Evolutionary conservation across 64 coral and sea anemone genomes (phyloP), one percentile per base, ranked within the genome.

Genomic region (Montipora capricornis): DNA sequence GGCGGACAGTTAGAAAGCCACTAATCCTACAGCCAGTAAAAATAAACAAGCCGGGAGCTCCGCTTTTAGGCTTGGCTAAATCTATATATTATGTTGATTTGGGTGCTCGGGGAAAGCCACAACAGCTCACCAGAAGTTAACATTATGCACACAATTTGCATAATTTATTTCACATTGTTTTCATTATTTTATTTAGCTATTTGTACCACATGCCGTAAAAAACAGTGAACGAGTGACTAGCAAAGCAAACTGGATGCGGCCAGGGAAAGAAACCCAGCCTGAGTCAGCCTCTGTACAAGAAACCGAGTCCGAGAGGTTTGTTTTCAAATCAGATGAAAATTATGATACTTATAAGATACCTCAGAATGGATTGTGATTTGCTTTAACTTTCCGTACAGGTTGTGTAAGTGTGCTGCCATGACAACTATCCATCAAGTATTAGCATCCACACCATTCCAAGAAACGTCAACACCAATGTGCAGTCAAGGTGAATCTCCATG

Each of bases 351-450:
- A 73, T 73, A 15, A 20, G 20, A 73, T 73, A 73, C 19, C 22
- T 22, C 69, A 73, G 69, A 22, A 73, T 20, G 19, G 22, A 73
- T 22, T 0, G 20, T 73, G 22, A 73, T 73, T 73, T 73, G 19
- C 22, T 73, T 73, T 22, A 73, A 22, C 22, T 73, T 68, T 68
- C 64, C 17, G 0, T 73, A 73, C 69, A 29, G 69, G 22, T 73
- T 29, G 22, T 73, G 19, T 22, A 81, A 81, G 58, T 0, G 49
- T n/a, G 79, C 20, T 57, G 79, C 79, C 49, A 60, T 81, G 45
- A 49, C 79, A 47, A 60, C 79, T 50, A 81, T 81, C 2, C 0
- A 49, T 60, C 51, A 57, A 81, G 79, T 55, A 81, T 81, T 81
- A 49, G 49, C 79, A 1, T 81, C 79, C 49, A 58, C 79, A 0